Percentiles rank a stretch among this genome's conserved stretches.
Evolutionary conservation across 2,113 vertebrate genomes (phyloP).

Genomic region (Lutjanus erythropterus): DNA sequence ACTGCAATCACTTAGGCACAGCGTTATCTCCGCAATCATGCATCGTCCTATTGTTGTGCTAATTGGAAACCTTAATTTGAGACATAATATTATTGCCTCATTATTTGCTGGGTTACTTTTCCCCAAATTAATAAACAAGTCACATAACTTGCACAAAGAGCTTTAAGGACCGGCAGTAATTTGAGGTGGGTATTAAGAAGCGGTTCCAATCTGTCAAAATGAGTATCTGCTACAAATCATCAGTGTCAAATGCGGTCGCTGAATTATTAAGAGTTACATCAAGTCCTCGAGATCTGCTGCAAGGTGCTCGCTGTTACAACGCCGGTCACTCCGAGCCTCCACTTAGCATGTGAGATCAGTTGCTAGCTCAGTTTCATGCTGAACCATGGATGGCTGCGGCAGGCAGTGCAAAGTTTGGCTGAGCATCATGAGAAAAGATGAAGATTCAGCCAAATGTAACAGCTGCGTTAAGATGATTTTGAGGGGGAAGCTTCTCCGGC

Average conservation of each 20-base stretch:
- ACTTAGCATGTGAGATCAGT: constrained; percentile 24
- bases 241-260: not conserved
- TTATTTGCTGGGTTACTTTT: constrained; percentile 67
- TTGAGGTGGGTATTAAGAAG: not conserved
- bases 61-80: constrained; percentile 81
- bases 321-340: not conserved
- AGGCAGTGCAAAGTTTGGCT: constrained; percentile 52
- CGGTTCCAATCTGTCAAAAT: not conserved
- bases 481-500: constrained; percentile 30
- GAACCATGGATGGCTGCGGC: constrained; percentile 17
- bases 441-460: constrained; percentile 68
- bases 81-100: constrained; percentile 70
- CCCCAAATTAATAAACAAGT: constrained; percentile 65
- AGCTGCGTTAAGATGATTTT: constrained; percentile 66
- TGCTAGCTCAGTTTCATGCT: constrained; percentile 14
- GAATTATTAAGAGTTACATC: constrained; percentile 11
- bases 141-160: constrained; percentile 28
- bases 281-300: not conserved
- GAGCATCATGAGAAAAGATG: constrained; percentile 52
- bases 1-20: constrained; percentile 71
- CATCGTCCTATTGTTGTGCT: constrained; percentile 68
- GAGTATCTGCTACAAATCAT: constrained; percentile 8
- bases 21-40: constrained; percentile 77
- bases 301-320: not conserved
- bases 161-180: constrained; percentile 29